phyloP scores from a whole-genome alignment of 2,113 vertebrate species.

The Sinosuthora webbiana region DNA sequence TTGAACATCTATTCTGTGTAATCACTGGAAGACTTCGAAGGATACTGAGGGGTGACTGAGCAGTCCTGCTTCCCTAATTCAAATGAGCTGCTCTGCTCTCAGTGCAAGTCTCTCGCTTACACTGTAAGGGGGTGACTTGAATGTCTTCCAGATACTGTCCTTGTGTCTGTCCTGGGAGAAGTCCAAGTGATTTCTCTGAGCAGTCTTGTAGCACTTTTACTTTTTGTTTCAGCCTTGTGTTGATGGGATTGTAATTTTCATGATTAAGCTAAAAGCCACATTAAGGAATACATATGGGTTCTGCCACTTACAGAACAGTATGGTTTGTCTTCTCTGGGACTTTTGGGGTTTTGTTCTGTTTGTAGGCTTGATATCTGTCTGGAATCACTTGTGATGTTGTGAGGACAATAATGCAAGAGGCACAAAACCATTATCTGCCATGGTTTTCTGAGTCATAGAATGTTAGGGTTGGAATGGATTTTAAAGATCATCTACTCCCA shows the following conservation, averaged over 20 bases:
- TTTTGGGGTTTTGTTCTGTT: neutral
- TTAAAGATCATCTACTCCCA: neutral
- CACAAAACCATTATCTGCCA: neutral
- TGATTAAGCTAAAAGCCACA: neutral
- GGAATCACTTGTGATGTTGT: neutral
- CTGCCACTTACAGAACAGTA: neutral
- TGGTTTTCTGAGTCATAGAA: neutral
- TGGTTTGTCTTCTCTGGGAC: neutral
- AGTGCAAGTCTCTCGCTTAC: neutral
- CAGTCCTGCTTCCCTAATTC: neutral
- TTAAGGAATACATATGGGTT: neutral
- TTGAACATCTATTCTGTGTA: neutral
- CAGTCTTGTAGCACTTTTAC: neutral
- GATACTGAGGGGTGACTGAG: neutral
- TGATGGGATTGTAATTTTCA: neutral
- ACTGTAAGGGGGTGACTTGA: neutral
- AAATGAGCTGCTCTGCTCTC: neutral
- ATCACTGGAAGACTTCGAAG: neutral
- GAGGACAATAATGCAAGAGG: neutral
- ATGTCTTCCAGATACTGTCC: neutral
- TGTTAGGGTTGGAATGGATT: neutral
- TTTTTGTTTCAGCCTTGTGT: neutral
- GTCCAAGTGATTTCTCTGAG: neutral
- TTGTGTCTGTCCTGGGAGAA: neutral
- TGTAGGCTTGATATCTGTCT: neutral